Conservation (phyloP, 2,888 invertebrate species). For the Amblyteles armatorius region DNA sequence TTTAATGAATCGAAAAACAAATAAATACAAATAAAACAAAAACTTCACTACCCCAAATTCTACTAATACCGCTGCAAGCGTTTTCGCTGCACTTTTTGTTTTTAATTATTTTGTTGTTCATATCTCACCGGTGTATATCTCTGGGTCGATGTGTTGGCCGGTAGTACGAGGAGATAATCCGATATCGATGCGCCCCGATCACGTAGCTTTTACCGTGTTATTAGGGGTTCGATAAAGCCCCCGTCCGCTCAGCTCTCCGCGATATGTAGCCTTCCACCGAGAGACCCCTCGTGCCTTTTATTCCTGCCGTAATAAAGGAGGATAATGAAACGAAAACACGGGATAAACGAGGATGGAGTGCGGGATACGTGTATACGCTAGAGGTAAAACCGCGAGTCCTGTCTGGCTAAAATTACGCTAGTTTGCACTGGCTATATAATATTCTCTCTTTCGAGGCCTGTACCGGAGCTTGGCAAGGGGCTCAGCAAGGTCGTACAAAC, state of each 20-base stretch:
- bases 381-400: conserved; percentile 42
- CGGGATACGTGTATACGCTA: conserved; percentile 21
- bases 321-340: conserved; percentile 82
- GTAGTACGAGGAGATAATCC: conserved; percentile 35
- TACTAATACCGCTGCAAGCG: background rate
- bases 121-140: background rate
- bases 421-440: conserved; percentile 78
- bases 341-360: conserved; percentile 44
- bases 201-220: conserved; percentile 70
- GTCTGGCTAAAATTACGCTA: conserved; percentile 76
- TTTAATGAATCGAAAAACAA: background rate
- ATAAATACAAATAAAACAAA: background rate
- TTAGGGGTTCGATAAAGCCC: conserved; percentile 76
- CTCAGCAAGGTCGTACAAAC: conserved; percentile 19
- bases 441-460: conserved; percentile 79
- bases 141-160: conserved; percentile 4
- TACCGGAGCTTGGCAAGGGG: background rate
- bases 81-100: conserved; percentile 7
- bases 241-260: background rate
- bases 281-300: conserved; percentile 40
- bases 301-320: conserved; percentile 37
- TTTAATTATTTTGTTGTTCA: conserved; percentile 26
- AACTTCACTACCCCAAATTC: background rate
- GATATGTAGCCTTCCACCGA: background rate
- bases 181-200: conserved; percentile 35